Conservation (phyloP, 2,113 vertebrate genomes). For the Zapus hudsonius region DNA sequence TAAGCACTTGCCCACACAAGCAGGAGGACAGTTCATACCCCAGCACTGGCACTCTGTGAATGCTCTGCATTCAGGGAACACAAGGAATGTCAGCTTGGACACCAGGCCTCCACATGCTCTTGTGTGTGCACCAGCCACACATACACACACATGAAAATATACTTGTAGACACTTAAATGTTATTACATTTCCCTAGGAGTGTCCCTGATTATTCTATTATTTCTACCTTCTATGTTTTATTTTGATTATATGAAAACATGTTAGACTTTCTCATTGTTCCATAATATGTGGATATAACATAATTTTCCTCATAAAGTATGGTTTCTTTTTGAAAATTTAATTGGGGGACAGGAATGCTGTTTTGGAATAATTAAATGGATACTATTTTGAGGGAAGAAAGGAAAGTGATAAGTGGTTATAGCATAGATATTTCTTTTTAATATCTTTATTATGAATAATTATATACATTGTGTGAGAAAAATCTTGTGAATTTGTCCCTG, state of each 20-base stretch:
- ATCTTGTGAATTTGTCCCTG: no score
- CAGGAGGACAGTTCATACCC: no score
- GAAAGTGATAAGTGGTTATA: not conserved
- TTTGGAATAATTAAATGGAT: not conserved
- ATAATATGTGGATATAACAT: not conserved
- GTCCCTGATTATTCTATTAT: not conserved
- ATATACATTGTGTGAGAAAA: no score
- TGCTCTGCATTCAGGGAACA: no score
- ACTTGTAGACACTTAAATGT: not conserved
- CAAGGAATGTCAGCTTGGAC: not conserved
- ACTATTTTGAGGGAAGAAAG: not conserved
- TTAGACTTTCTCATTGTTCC: not conserved
- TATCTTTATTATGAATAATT: no score
- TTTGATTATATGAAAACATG: not conserved
- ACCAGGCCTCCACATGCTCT: not conserved
- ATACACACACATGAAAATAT: not conserved
- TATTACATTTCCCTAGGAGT: not conserved
- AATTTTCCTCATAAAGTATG: not conserved
- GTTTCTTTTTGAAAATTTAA: not conserved
- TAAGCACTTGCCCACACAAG: no score
- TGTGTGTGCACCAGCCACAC: not conserved
- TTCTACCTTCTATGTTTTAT: not conserved
- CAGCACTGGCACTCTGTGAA: no score
- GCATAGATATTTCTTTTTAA: not conserved
- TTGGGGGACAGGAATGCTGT: not conserved